These are phyloP conservation scores for Clitarchus hookeri DNA, from an alignment of 2,888 invertebrate species.

Conservation along the genomic window DNA sequence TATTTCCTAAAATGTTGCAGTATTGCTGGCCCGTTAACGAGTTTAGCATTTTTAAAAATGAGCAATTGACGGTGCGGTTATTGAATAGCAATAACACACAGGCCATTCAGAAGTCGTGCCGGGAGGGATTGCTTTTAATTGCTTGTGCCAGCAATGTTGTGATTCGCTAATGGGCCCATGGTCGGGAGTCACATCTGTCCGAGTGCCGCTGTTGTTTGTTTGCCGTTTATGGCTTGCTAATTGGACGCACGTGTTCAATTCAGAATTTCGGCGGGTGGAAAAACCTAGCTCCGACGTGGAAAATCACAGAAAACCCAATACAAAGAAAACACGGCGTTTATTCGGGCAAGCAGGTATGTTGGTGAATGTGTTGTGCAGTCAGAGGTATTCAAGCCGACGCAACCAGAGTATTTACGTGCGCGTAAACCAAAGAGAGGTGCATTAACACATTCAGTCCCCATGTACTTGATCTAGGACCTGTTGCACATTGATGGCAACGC, in stretches of 20 bases:
- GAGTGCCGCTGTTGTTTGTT: not conserved
- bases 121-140: not conserved
- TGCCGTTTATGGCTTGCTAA: not conserved
- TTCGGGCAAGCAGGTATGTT: not conserved
- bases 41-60: not conserved
- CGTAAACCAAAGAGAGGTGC: no score
- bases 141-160: not conserved
- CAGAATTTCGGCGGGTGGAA: not conserved
- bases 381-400: no score
- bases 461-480: no score
- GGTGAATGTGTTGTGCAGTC: not conserved
- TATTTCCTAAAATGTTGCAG: no score
- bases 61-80: not conserved
- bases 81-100: not conserved
- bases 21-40: not conserved
- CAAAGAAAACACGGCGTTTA: not conserved
- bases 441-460: no score
- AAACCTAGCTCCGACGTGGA: not conserved
- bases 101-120: not conserved
- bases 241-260: not conserved
- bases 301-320: not conserved
- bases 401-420: no score
- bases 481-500: no score
- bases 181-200: not conserved
- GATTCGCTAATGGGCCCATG: not conserved